These are phyloP conservation scores for Brachyptera putata DNA, from an alignment of 2,888 invertebrate genomes.

Conservation along the genomic window DNA sequence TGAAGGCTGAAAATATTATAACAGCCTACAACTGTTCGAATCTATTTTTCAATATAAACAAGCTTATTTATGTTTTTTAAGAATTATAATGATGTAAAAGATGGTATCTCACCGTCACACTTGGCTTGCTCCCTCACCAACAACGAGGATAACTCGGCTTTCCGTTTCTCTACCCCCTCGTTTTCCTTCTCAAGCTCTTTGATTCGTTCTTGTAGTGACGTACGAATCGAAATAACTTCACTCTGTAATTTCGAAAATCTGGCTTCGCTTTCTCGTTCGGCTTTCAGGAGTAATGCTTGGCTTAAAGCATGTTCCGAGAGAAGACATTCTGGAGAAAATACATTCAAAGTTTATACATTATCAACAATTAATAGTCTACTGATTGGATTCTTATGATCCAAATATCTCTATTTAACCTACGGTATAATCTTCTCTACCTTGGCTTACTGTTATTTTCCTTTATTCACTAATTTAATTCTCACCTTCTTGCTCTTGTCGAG, in stretches of 20 bases:
- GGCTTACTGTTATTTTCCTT: too few species aligned
- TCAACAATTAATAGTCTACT: too few species aligned
- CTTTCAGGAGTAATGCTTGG: background rate
- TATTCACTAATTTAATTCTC: too few species aligned
- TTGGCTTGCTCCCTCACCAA: background rate
- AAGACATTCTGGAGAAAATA: background rate
- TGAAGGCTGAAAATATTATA: too few species aligned
- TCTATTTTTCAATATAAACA: too few species aligned
- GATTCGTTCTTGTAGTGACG: background rate
- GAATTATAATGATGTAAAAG: too few species aligned
- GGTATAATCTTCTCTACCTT: too few species aligned
- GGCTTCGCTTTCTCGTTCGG: slow-evolving; percentile 10
- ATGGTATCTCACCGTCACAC: background rate
- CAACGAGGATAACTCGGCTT: background rate
- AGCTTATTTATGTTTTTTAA: too few species aligned
- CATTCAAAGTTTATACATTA: too few species aligned
- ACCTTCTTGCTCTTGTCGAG: slow-evolving; percentile 16
- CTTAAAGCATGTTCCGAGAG: slow-evolving; percentile 4
- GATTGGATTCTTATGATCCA: too few species aligned
- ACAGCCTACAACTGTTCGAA: too few species aligned
- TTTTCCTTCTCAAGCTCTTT: background rate
- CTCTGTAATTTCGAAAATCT: background rate
- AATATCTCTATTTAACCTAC: too few species aligned
- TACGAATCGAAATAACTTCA: background rate
- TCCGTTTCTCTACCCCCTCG: background rate